Base-by-base conservation (phyloP, 1,140 invertebrate genomes). In the Drosophila bocki region DNA sequence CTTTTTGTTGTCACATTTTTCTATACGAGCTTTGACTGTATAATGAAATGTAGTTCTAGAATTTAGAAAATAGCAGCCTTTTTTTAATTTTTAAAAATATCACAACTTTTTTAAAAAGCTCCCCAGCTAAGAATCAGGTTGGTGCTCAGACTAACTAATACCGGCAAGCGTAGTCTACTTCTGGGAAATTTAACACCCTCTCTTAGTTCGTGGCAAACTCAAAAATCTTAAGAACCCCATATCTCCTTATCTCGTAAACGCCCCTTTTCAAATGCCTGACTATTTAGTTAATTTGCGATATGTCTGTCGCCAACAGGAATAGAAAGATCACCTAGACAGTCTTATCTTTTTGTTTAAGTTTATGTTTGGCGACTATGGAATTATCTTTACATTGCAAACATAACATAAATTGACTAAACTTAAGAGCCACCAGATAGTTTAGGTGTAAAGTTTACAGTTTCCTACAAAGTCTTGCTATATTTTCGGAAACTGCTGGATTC, bases 371-470 rank as follows among this genome's bases (percentile, higher is more conserved):
- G 9, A 11, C 48, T 51, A 3, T 2, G 9, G 2, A 17, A 32
- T 51, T 51, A 51, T 51, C 48, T 51, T 51, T 51, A 32, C 26
- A 7, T n/a, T 50, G 15, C 48, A 50, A 50, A n/a, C 26, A 50
- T 7, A 50, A 9, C 17, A 3, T 3, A 50, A 50, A 32, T 26
- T 50, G 15, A 32, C 5, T 12, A n/a, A 32, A 17, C 4, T 3
- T 2, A 11, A 1, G 32, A 7, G 8, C 26, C 32, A n/a, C 15
- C 5, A 32, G 2, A 17, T 29, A 48, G 3, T 48, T 15, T 0
- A 7, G 7, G 45, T 29, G 8, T 50, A 0, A 50, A 50, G 13
- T 5, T n/a, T 45, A 45, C 5, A 45, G n/a, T 45, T 29, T 22
- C 22, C 22, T 22, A 22, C 22, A 22, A 22, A 22, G 22, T 22